Evolutionary conservation across 2,797 vertebrate genomes (phyloP).

Genomic region (Benthosema pterotum): DNA sequence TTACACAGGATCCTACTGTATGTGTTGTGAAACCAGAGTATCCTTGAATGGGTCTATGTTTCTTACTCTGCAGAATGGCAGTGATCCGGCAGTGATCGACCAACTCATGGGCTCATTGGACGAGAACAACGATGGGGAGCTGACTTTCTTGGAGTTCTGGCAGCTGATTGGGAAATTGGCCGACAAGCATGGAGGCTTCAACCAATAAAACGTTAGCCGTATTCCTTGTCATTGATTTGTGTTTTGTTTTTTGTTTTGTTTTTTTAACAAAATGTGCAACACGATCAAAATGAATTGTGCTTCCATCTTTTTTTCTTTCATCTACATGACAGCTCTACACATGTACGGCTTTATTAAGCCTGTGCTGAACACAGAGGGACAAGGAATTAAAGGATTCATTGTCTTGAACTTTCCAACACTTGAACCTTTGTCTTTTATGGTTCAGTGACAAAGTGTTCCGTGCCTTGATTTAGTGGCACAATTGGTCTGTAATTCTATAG

Average conservation of each 20-base stretch:
- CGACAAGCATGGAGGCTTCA: slow-evolving; percentile 73
- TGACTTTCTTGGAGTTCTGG: slow-evolving; percentile 85
- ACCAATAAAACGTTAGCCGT: slow-evolving; percentile 37
- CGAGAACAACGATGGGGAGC: slow-evolving; percentile 78
- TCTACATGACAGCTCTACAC: slow-evolving; percentile 24
- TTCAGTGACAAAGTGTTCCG: slow-evolving; percentile 60
- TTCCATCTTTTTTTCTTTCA: slow-evolving; percentile 28
- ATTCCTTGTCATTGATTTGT: background rate
- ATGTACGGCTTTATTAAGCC: slow-evolving; percentile 53
- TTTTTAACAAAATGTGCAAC: slow-evolving; percentile 20
- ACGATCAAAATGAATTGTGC: slow-evolving; percentile 1
- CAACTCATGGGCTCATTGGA: slow-evolving; percentile 80
- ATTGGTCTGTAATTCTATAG: slow-evolving; percentile 57
- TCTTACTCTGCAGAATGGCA: slow-evolving; percentile 70
- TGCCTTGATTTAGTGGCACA: slow-evolving; percentile 60
- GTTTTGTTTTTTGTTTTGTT: too few relatives aligned
- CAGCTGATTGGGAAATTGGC: slow-evolving; percentile 81
- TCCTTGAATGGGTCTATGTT: slow-evolving; percentile 18
- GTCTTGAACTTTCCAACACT: slow-evolving; percentile 47
- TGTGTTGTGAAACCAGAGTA: slow-evolving; percentile 6
- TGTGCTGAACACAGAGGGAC: slow-evolving; percentile 51
- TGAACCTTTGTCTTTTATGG: slow-evolving; percentile 56
- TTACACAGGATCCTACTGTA: slow-evolving; percentile 16
- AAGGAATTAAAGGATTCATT: slow-evolving; percentile 68
- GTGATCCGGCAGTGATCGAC: slow-evolving; percentile 64